phyloP scores from a whole-genome alignment of 2,888 invertebrate genomes.

The Drosophila kambysellisi region DNA sequence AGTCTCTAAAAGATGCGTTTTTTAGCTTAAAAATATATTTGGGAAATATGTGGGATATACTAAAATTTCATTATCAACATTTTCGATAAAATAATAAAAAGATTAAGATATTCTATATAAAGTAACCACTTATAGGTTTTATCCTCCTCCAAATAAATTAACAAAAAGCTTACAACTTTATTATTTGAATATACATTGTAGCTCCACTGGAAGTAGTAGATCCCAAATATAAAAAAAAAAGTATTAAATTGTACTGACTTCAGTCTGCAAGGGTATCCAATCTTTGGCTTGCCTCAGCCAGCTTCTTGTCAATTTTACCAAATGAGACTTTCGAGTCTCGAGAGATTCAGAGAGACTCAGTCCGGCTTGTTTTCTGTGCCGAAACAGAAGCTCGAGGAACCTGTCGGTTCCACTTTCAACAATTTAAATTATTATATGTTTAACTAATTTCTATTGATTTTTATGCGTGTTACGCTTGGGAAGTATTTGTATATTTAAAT shows the following conservation, averaged over 20 bases:
- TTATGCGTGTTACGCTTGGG: conserved; percentile 60
- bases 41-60: neutral
- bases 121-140: neutral
- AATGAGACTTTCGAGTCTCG: neutral
- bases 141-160: neutral
- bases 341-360: conserved; percentile 21
- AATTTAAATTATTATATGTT: conserved; percentile 72
- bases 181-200: neutral
- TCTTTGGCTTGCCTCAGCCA: neutral
- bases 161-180: neutral
- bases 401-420: conserved; percentile 75
- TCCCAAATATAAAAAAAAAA: too few relatives aligned
- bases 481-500: conserved; percentile 30
- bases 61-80: neutral
- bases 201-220: too few relatives aligned
- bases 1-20: neutral
- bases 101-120: neutral
- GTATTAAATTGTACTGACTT: neutral
- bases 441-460: conserved; percentile 71
- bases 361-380: conserved; percentile 19
- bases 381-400: conserved; percentile 73
- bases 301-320: neutral
- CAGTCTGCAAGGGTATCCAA: neutral
- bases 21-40: neutral
- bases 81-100: neutral